These are phyloP conservation scores for Pristionchus japonicus DNA, from an alignment of 2,888 invertebrate species.

Conservation along the genomic window DNA sequence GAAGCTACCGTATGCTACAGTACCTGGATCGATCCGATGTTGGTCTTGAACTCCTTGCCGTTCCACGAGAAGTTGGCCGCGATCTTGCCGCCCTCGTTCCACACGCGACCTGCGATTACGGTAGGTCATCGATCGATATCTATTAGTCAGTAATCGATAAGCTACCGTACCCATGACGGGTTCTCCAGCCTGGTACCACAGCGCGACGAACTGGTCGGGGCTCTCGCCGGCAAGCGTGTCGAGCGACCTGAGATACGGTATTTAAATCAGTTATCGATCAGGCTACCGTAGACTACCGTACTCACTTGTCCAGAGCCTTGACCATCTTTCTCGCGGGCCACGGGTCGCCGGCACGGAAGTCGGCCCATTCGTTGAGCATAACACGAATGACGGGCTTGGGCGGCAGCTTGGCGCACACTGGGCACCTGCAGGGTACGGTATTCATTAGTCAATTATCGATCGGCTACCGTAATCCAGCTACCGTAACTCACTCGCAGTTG, in stretches of 20 bases:
- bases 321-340: slow-evolving; percentile 61
- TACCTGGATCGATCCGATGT: slow-evolving; percentile 66
- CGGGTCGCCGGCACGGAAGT: slow-evolving; percentile 68
- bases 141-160: not conserved
- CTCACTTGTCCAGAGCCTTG: slow-evolving; percentile 60
- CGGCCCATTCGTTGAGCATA: slow-evolving; percentile 71
- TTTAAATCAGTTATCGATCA: not conserved
- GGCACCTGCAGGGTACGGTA: not conserved
- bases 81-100: slow-evolving; percentile 70
- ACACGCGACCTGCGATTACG: slow-evolving; percentile 57
- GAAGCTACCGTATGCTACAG: not conserved
- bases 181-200: slow-evolving; percentile 69
- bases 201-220: slow-evolving; percentile 71
- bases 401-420: slow-evolving; percentile 34
- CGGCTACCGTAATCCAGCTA: not conserved
- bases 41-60: slow-evolving; percentile 66
- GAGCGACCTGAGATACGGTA: slow-evolving; percentile 53
- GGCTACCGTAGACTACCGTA: not conserved
- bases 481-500: slow-evolving; percentile 53
- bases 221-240: slow-evolving; percentile 67
- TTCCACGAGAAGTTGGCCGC: slow-evolving; percentile 70
- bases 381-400: slow-evolving; percentile 53
- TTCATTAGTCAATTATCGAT: not conserved
- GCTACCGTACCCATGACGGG: slow-evolving; percentile 66
- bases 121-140: too few relatives aligned